phyloP scores from a whole-genome alignment of 2,888 invertebrate species.

The Aphodius granarius region DNA sequence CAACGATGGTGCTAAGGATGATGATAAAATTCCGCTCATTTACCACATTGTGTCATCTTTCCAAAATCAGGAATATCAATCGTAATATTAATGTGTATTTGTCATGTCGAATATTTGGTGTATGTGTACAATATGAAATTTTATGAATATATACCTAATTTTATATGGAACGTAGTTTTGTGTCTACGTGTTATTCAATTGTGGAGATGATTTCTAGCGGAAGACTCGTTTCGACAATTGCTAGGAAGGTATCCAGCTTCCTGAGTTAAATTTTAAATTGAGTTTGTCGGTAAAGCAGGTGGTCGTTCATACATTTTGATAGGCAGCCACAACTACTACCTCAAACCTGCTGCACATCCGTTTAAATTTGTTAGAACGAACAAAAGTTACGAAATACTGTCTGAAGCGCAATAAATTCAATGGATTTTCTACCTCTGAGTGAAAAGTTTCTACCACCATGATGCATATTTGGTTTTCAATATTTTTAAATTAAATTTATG shows the following conservation, averaged over 20 bases:
- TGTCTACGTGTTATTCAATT: neutral
- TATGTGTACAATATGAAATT: too few species aligned
- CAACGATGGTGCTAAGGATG: neutral
- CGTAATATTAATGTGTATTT: neutral
- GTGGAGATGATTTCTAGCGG: neutral
- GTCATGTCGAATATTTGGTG: too few species aligned
- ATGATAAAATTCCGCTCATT: neutral
- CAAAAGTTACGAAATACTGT: neutral
- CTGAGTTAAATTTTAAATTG: neutral
- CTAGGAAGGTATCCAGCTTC: neutral
- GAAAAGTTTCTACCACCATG: neutral
- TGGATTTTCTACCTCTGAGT: neutral
- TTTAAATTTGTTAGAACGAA: neutral
- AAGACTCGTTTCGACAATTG: neutral
- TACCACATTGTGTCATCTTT: neutral
- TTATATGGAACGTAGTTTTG: too few species aligned
- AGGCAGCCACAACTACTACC: neutral
- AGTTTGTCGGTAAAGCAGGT: neutral
- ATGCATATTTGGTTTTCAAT: neutral
- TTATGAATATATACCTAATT: too few species aligned
- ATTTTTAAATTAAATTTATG: neutral
- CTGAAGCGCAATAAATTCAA: neutral
- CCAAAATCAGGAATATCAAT: neutral
- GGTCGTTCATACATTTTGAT: neutral
- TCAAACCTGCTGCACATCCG: neutral